phyloP scores from a whole-genome alignment of 1,140 invertebrate species.

The Lerema accius region DNA sequence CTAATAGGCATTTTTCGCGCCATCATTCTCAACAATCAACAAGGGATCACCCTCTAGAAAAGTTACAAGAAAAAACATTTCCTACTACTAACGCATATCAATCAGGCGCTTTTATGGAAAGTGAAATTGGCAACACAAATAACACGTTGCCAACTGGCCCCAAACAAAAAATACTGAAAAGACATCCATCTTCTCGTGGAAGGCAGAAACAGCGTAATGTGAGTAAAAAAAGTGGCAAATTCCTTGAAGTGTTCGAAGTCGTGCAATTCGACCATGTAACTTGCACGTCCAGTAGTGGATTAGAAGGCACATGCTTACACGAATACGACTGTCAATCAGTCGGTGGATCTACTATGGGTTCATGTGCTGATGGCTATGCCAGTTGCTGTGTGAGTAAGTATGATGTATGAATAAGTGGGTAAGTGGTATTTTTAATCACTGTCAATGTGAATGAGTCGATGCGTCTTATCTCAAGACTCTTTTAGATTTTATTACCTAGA shows the following conservation, averaged over 20 bases:
- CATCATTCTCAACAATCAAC: too few species aligned
- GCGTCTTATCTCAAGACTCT: too few species aligned
- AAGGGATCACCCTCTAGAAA: neutral
- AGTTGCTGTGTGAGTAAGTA: slow-evolving; percentile 89
- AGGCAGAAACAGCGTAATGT: slow-evolving; percentile 19
- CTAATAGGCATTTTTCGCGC: slow-evolving; percentile 8
- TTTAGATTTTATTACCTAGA: too few species aligned
- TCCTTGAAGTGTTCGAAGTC: slow-evolving; percentile 89
- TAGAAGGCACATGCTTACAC: slow-evolving; percentile 87
- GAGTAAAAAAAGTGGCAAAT: slow-evolving; percentile 39
- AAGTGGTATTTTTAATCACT: too few species aligned
- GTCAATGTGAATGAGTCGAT: too few species aligned
- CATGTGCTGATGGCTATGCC: slow-evolving; percentile 89
- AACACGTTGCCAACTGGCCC: neutral
- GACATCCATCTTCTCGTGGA: slow-evolving; percentile 29
- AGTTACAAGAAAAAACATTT: neutral
- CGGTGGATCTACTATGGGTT: slow-evolving; percentile 85
- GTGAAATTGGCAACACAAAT: neutral
- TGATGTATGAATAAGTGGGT: too few species aligned
- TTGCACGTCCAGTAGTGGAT: slow-evolving; percentile 81
- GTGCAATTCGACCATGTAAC: slow-evolving; percentile 87
- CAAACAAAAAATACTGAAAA: slow-evolving; percentile 43
- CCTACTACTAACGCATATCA: neutral
- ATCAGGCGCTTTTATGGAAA: neutral
- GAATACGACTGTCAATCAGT: slow-evolving; percentile 85